Evolutionary conservation across 1,140 invertebrate species (phyloP).

Genomic region (Drosophila obscura): DNA sequence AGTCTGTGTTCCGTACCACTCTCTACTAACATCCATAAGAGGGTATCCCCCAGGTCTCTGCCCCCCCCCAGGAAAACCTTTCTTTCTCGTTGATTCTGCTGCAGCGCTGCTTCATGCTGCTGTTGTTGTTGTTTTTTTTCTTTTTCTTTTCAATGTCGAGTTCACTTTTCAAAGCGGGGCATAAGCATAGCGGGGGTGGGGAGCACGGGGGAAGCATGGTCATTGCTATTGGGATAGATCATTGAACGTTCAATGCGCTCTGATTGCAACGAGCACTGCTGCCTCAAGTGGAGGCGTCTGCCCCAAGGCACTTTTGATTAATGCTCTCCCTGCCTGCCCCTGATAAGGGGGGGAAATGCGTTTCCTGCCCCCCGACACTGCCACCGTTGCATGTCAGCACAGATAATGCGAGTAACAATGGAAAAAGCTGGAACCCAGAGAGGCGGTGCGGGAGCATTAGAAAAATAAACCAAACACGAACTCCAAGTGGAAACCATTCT

Average conservation of each 20-base stretch:
- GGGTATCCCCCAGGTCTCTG: too few species aligned
- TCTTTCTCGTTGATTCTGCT: too few species aligned
- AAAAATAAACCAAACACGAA: constrained; percentile 40
- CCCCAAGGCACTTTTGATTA: constrained; percentile 73
- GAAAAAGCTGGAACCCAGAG: constrained; percentile 9
- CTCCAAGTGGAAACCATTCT: constrained; percentile 24
- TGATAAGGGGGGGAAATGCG: constrained; percentile 45
- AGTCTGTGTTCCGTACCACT: too few species aligned
- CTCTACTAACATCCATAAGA: too few species aligned
- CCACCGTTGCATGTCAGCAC: constrained; percentile 53
- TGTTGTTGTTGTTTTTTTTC: constrained; percentile 25
- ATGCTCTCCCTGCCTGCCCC: constrained; percentile 25
- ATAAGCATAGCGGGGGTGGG: too few species aligned
- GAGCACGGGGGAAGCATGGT: constrained; percentile 15
- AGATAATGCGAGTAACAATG: constrained; percentile 65
- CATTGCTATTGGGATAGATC: constrained; percentile 73
- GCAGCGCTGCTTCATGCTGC: not conserved
- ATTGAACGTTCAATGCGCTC: constrained; percentile 76
- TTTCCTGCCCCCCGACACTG: constrained; percentile 57
- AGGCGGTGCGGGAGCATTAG: constrained; percentile 8
- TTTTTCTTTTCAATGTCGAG: constrained; percentile 78
- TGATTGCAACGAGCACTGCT: constrained; percentile 33
- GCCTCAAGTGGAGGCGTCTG: constrained; percentile 72
- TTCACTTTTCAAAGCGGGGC: constrained; percentile 73
- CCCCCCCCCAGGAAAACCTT: too few species aligned